Percentiles rank a stretch among this genome's conserved stretches.
phyloP scores from a whole-genome alignment of 2,888 invertebrate genomes.

The Acanthosepion esculentum region DNA sequence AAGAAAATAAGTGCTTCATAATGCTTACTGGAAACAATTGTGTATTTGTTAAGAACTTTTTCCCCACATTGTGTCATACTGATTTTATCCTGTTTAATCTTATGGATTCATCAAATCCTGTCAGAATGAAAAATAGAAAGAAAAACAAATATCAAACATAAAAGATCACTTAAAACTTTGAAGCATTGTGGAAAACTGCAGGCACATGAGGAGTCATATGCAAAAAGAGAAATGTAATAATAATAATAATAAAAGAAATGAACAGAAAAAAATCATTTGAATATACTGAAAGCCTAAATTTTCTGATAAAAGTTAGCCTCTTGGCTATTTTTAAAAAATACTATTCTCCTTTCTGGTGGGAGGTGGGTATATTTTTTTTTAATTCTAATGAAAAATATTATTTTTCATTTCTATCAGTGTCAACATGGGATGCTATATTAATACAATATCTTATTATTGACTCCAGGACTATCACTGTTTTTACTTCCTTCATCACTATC shows the following conservation, averaged over 20 bases:
- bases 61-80: neutral
- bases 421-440: too few species aligned
- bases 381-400: too few species aligned
- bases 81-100: neutral
- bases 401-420: too few species aligned
- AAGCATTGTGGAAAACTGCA: neutral
- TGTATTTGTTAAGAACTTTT: neutral
- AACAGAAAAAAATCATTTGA: neutral
- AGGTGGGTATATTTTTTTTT: too few species aligned
- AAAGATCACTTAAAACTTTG: neutral
- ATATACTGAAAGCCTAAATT: too few species aligned
- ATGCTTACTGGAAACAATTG: neutral
- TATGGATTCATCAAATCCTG: neutral
- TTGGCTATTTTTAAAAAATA: too few species aligned
- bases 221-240: neutral
- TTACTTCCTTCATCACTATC: too few species aligned
- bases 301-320: too few species aligned
- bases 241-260: neutral
- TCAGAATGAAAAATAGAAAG: neutral
- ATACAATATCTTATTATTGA: too few species aligned
- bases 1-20: neutral
- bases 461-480: too few species aligned
- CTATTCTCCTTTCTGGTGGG: too few species aligned
- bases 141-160: neutral
- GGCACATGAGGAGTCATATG: too few species aligned